These are phyloP conservation scores for Dasyprocta punctata DNA, from an alignment of 2,113 vertebrate species.

Conservation along the genomic window DNA sequence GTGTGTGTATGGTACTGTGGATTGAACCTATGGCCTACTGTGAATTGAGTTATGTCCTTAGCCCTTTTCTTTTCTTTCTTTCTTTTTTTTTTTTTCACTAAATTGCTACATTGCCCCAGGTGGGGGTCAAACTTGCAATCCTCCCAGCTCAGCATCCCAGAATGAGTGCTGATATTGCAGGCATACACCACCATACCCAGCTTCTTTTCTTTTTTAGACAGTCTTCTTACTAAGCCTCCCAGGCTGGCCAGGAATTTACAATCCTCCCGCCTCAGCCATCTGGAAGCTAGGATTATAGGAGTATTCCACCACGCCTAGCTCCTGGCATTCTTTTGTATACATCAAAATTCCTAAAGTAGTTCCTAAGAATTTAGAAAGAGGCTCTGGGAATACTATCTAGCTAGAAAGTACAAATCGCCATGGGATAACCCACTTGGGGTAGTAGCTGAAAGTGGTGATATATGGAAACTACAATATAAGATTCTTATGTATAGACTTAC, in stretches of 20 bases:
- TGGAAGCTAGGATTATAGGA: neutral
- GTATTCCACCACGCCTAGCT: neutral
- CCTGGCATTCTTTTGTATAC: neutral
- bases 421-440: neutral
- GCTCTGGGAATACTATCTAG: neutral
- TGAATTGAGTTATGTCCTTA: neutral
- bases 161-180: neutral
- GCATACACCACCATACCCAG: neutral
- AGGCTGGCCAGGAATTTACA: neutral
- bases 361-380: neutral
- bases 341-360: neutral
- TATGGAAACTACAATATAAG: conserved; percentile 10
- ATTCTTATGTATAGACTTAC: neutral
- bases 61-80: too few species aligned
- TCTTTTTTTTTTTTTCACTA: too few species aligned
- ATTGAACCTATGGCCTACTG: neutral
- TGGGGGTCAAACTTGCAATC: neutral
- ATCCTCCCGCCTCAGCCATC: neutral
- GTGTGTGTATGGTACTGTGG: neutral
- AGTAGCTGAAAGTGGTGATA: neutral
- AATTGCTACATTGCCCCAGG: neutral
- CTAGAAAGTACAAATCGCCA: neutral
- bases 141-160: neutral
- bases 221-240: neutral
- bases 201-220: neutral